Conservation (phyloP, 2,113 vertebrate species). For the Fukomys damarensis region DNA sequence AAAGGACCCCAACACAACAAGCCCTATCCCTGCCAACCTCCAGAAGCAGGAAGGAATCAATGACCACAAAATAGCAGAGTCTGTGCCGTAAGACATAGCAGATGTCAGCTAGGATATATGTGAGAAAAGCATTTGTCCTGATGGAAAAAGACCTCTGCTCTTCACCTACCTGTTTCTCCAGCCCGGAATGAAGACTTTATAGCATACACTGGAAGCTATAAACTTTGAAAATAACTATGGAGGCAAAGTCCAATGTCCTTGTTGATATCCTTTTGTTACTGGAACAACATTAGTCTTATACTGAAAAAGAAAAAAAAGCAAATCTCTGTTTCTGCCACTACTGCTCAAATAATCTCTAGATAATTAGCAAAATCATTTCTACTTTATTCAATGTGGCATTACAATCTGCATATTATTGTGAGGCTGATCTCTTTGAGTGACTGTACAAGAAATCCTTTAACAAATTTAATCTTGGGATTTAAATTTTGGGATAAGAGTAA, state of each 20-base stretch:
- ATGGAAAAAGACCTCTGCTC: neutral
- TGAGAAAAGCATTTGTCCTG: neutral
- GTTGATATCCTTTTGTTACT: neutral
- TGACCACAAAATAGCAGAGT: neutral
- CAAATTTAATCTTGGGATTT: neutral
- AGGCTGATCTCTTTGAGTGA: neutral
- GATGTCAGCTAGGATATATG: neutral
- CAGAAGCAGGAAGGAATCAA: neutral
- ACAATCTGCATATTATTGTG: neutral
- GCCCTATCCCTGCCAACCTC: neutral
- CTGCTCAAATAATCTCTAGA: neutral
- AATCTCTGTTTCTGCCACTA: neutral
- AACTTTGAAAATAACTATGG: neutral
- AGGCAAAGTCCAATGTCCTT: neutral
- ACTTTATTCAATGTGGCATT: neutral
- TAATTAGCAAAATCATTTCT: neutral
- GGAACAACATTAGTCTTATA: neutral
- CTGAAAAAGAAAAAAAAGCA: conserved; percentile 10
- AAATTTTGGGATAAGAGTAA: neutral
- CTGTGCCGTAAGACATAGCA: neutral
- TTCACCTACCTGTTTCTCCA: neutral
- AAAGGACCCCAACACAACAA: neutral
- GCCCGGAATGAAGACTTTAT: neutral
- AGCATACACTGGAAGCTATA: neutral
- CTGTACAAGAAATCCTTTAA: neutral